Base-by-base conservation (phyloP, 2,113 vertebrate species). In the Coturnix japonica region DNA sequence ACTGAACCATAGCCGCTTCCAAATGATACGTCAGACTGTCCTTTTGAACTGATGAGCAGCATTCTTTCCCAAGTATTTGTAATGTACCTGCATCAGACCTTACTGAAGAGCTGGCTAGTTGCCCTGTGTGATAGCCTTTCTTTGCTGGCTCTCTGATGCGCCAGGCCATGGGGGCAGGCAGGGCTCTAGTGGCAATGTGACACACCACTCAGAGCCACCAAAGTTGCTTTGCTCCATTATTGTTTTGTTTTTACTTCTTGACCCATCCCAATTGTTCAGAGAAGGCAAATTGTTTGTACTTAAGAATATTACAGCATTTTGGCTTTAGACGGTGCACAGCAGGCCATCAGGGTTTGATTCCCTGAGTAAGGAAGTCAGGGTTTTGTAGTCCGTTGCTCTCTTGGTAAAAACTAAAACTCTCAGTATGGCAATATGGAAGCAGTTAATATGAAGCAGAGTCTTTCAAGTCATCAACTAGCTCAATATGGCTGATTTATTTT, bases 401-500 rank as follows among this genome's bases (percentile, higher is more conserved):
- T 53, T 70, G 43, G 66, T 70, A 79, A 67, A 69, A 72, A 54
- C 64, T 90, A 72, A 81, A 73, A 65, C 25, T 54, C 18, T 12
- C 47, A 89, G 86, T 88, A 5, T 4, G 21, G 69, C n/a, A 89
- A 82, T 63, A 39, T 93, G 85, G 91, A 95, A 94, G 85, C 83
- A 89, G 91, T 94, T 95, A 91, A 95, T 93, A 37, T 54, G 76
- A 95, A 95, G 77, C 85, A 60, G 49, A 64, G 89, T 79, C 57
- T 82, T 96, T 96, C 75, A 78, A 87, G 90, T 88, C 92, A 91
- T 79, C 90, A 94, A 13, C 96, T 66, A 87, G 74, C 95, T 95
- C 93, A 96, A 87, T 82, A 80, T 83, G 91, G 74, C 46, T 95
- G 74, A 93, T 95, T 95, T 94, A 92, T 95, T 94, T 94, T 96